Conservation (phyloP, 2,113 vertebrate genomes). For the Pseudorectes ferrugineus region DNA sequence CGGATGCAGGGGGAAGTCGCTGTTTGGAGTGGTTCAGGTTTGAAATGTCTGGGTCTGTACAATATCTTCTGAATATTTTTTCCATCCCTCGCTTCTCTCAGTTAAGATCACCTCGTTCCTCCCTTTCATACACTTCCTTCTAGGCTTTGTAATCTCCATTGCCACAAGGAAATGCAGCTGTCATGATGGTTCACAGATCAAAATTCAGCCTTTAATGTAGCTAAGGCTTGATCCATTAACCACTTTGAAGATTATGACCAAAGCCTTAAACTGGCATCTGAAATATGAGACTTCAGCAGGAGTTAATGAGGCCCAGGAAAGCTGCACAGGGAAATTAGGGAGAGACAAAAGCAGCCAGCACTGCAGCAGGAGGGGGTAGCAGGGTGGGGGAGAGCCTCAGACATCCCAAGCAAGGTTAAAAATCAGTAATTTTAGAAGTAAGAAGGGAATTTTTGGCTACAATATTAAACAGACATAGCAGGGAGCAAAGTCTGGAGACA, state of each 20-base stretch:
- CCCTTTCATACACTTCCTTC: background rate
- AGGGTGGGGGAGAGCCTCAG: background rate
- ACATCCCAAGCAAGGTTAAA: background rate
- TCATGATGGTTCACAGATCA: slow-evolving; percentile 45
- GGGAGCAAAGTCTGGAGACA: background rate
- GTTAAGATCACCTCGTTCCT: background rate
- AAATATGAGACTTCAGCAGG: slow-evolving; percentile 33
- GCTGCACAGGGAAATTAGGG: background rate
- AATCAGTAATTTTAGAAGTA: background rate
- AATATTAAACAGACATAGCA: background rate
- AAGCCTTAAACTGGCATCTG: slow-evolving; percentile 49
- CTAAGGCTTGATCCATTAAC: slow-evolving; percentile 43
- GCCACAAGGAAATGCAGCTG: slow-evolving; percentile 47
- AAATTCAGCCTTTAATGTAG: slow-evolving; percentile 52
- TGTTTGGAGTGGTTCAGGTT: background rate
- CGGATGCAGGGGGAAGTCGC: background rate
- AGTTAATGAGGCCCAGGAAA: slow-evolving; percentile 39
- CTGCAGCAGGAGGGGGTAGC: background rate
- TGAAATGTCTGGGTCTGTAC: background rate
- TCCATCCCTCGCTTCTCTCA: background rate
- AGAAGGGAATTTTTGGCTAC: background rate
- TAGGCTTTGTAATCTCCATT: background rate
- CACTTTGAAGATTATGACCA: slow-evolving; percentile 59
- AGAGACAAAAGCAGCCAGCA: background rate
- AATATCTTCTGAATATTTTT: background rate